A percentile compares a stretch with the other conserved stretches of the same genome.
phyloP scores from a whole-genome alignment of 2,113 vertebrate species.

The Cryptomyrus ogoouensis region DNA sequence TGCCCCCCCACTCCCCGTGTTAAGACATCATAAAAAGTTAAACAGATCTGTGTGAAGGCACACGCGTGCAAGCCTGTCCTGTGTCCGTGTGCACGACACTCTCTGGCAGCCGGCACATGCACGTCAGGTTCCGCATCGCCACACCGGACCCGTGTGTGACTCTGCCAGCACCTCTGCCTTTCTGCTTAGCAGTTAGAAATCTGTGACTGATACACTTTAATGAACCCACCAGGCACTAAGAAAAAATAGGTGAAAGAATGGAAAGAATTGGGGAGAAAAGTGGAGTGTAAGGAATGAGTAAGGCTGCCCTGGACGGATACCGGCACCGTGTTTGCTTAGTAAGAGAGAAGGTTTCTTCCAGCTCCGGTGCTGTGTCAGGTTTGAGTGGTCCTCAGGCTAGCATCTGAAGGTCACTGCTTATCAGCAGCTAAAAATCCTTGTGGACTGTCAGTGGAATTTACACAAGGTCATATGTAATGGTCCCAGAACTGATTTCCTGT shows the following conservation, averaged over 20 bases:
- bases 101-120: not conserved
- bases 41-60: slow-evolving; percentile 33
- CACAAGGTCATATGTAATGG: slow-evolving; percentile 25
- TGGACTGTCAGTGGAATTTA: slow-evolving; percentile 20
- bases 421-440: slow-evolving; percentile 27
- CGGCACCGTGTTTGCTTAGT: slow-evolving; percentile 17
- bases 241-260: slow-evolving; percentile 33
- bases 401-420: slow-evolving; percentile 27
- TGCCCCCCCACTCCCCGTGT: slow-evolving; percentile 16
- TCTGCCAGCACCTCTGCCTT: not conserved
- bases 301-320: not conserved
- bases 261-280: slow-evolving; percentile 40
- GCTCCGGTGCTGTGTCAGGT: slow-evolving; percentile 11
- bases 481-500: slow-evolving; percentile 25
- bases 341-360: slow-evolving; percentile 16
- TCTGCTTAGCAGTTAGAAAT: slow-evolving; percentile 38
- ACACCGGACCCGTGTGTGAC: not conserved
- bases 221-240: slow-evolving; percentile 40
- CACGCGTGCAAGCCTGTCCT: slow-evolving; percentile 24
- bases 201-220: slow-evolving; percentile 41
- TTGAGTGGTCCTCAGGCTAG: slow-evolving; percentile 25
- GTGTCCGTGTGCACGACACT: slow-evolving; percentile 19
- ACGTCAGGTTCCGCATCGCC: not conserved
- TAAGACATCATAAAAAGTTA: slow-evolving; percentile 33
- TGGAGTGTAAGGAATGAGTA: not conserved